phyloP scores from a whole-genome alignment of 2,888 invertebrate genomes.

The Trisateles emortualis region DNA sequence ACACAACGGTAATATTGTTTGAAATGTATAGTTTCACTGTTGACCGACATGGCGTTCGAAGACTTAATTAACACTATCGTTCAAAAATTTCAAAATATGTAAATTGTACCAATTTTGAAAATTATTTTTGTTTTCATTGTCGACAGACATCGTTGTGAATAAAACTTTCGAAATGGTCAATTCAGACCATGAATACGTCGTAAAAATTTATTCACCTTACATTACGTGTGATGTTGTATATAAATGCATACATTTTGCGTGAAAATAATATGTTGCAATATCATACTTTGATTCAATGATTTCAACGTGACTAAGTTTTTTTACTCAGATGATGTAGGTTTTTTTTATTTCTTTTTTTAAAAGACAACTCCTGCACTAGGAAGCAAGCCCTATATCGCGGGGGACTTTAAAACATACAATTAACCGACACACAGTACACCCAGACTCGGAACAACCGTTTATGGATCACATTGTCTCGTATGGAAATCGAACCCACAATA shows the following conservation, averaged over 20 bases:
- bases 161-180: conserved; percentile 51
- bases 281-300: background rate
- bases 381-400: too few species aligned
- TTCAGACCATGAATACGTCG: conserved; percentile 60
- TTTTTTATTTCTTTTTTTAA: too few species aligned
- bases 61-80: background rate
- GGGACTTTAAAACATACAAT: too few species aligned
- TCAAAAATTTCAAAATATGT: conserved; percentile 8
- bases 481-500: too few species aligned
- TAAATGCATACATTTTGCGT: conserved; percentile 22
- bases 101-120: conserved; percentile 1
- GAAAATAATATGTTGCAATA: conserved; percentile 23
- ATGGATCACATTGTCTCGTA: too few species aligned
- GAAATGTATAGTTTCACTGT: too few species aligned
- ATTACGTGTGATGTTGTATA: conserved; percentile 31
- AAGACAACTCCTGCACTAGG: too few species aligned
- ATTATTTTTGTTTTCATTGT: conserved; percentile 22
- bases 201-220: conserved; percentile 62
- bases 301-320: too few species aligned
- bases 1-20: too few species aligned
- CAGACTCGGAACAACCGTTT: too few species aligned
- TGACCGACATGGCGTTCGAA: background rate
- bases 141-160: conserved; percentile 35
- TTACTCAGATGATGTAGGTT: too few species aligned
- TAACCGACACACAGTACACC: too few species aligned